phyloP scores from a whole-genome alignment of 2,797 vertebrate species.

The Halcyon leucocephala region DNA sequence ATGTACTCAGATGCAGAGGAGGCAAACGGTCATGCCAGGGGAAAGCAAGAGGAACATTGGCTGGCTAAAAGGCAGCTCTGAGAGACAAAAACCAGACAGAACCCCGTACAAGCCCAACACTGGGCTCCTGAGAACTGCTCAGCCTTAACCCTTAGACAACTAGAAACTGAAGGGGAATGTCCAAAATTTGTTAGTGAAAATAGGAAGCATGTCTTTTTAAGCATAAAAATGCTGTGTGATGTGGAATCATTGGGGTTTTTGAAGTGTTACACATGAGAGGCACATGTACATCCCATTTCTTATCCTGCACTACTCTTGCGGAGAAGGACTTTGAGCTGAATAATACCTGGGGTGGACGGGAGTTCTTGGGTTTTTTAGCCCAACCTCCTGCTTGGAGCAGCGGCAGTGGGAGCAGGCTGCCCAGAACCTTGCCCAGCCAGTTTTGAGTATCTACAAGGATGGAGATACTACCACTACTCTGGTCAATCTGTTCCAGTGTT shows the following conservation, averaged over 20 bases:
- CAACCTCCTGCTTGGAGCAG: not conserved
- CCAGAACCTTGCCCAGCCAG: not conserved
- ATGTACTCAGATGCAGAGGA: conserved; percentile 44
- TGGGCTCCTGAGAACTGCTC: not conserved
- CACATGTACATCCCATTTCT: not conserved
- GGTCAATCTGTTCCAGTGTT: not conserved
- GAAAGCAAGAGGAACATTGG: not conserved
- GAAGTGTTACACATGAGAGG: not conserved
- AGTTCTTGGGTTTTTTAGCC: not conserved
- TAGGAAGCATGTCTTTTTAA: not conserved
- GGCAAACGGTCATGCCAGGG: conserved; percentile 1
- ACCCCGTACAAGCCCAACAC: not conserved
- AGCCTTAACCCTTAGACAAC: conserved; percentile 19
- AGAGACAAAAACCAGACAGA: conserved; percentile 19
- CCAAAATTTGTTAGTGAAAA: not conserved
- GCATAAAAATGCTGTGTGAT: not conserved
- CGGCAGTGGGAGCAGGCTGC: not conserved
- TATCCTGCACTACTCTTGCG: not conserved
- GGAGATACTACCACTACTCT: not conserved
- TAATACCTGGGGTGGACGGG: not conserved
- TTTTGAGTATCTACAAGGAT: not conserved
- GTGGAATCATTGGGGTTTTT: fast-evolving
- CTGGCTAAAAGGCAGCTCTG: conserved; percentile 6
- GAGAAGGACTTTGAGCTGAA: not conserved
- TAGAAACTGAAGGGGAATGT: not conserved